Percentiles rank a stretch among this genome's conserved stretches.
These are phyloP conservation scores for Chionis minor DNA, from an alignment of 2,113 vertebrate genomes.

Conservation along the genomic window DNA sequence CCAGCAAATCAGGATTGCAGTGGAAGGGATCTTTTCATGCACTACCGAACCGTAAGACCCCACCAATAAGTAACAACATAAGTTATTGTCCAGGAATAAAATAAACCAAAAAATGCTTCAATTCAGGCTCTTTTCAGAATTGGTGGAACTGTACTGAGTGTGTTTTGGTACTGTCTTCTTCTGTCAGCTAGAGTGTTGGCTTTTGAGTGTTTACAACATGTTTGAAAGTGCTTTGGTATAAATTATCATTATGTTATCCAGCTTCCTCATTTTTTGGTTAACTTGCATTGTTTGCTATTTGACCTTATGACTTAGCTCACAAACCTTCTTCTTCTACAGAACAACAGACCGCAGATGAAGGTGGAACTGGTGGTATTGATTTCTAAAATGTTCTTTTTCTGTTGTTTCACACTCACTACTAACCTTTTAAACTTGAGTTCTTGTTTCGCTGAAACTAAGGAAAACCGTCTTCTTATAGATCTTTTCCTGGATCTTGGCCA, in stretches of 20 bases:
- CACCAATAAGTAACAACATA: background rate
- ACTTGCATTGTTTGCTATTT: slow-evolving; percentile 68
- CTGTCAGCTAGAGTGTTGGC: background rate
- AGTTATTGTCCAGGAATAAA: background rate
- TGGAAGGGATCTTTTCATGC: background rate
- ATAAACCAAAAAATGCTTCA: background rate
- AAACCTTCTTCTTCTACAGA: slow-evolving; percentile 81
- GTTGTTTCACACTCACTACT: slow-evolving; percentile 23
- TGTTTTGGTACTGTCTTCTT: background rate
- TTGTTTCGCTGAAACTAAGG: background rate
- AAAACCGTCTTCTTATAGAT: background rate
- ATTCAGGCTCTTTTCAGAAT: background rate
- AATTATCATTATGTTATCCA: background rate
- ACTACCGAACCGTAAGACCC: background rate
- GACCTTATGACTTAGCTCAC: slow-evolving; percentile 77
- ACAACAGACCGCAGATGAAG: slow-evolving; percentile 79
- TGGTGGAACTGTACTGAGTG: background rate
- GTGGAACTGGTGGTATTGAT: slow-evolving; percentile 77
- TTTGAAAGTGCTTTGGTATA: background rate
- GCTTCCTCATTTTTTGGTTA: slow-evolving; percentile 54
- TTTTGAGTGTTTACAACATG: background rate
- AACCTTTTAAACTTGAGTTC: slow-evolving; percentile 9
- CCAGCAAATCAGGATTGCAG: background rate
- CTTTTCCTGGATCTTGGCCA: slow-evolving; percentile 53
- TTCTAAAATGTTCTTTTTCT: slow-evolving; percentile 29